Conservation (phyloP, 2,113 vertebrate species). For the Antennarius striatus region DNA sequence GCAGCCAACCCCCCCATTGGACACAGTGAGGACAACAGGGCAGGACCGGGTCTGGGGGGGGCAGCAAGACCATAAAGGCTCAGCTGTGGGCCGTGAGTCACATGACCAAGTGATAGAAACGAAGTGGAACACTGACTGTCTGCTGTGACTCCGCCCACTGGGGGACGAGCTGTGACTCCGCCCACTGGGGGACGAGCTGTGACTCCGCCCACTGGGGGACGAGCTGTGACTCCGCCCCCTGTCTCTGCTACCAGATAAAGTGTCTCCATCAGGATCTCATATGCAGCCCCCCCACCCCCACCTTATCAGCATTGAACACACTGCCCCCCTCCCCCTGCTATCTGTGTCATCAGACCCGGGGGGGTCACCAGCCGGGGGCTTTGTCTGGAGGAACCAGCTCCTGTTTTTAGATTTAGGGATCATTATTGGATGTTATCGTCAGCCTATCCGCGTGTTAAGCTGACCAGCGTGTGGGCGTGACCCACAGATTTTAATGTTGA, state of each 20-base stretch:
- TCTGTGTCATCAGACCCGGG: conserved; percentile 74
- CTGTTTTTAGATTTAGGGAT: conserved; percentile 1
- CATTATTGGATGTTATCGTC: too few relatives aligned
- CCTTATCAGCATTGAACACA: conserved; percentile 77
- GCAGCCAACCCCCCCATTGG: conserved; percentile 71
- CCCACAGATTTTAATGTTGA: too few relatives aligned
- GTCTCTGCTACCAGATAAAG: conserved; percentile 54
- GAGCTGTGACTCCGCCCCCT: neutral
- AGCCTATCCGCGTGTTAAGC: too few relatives aligned
- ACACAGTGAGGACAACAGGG: conserved; percentile 39
- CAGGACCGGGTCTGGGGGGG: conserved; percentile 26
- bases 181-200: conserved; percentile 13
- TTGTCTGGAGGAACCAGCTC: conserved; percentile 54
- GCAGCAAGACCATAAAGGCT: conserved; percentile 61
- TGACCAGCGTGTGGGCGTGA: too few relatives aligned
- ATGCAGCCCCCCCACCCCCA: conserved; percentile 30
- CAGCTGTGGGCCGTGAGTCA: conserved; percentile 11
- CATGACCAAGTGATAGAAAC: conserved; percentile 39
- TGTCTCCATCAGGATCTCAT: conserved; percentile 55
- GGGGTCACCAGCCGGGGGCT: conserved; percentile 66
- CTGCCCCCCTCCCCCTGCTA: conserved; percentile 62
- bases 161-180: neutral
- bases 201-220: conserved; percentile 16
- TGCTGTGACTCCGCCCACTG: conserved; percentile 18
- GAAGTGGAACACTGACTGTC: conserved; percentile 43